Percentiles rank a stretch among this genome's conserved stretches.
Evolutionary conservation across 2,888 invertebrate genomes (phyloP).

Genomic region (Gasteruption jaculator): DNA sequence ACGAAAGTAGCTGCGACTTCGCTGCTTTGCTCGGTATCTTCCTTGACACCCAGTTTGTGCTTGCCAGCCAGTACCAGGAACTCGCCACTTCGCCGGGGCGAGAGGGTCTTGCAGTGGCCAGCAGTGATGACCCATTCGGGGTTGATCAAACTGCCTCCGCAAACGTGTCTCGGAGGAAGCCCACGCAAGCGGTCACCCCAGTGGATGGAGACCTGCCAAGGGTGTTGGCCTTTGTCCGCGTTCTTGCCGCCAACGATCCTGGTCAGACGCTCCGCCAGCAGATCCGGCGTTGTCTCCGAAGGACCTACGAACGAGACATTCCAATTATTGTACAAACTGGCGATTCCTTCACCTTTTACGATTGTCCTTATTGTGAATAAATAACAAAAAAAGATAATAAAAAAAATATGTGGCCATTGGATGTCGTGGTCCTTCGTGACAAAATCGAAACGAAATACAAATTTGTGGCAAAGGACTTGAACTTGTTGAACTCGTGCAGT

Average conservation of each 20-base stretch:
- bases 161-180: slow-evolving; percentile 47
- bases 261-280: slow-evolving; percentile 35
- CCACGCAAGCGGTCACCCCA: slow-evolving; percentile 33
- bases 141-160: slow-evolving; percentile 52
- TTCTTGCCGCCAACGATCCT: slow-evolving; percentile 42
- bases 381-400: no score
- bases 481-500: no score
- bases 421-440: no score
- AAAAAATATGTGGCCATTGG: no score
- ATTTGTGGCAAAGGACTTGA: no score
- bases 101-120: slow-evolving; percentile 47
- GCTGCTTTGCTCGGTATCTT: slow-evolving; percentile 39
- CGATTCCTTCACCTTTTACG: no score
- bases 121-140: slow-evolving; percentile 53
- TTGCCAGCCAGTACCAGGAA: slow-evolving; percentile 37
- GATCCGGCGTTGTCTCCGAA: no score
- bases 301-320: no score
- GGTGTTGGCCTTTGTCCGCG: slow-evolving; percentile 49
- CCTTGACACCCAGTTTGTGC: slow-evolving; percentile 30
- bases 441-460: no score
- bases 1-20: slow-evolving; percentile 31
- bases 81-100: slow-evolving; percentile 27
- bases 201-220: slow-evolving; percentile 54
- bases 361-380: no score
- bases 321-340: no score